Percentiles rank a stretch among this genome's conserved stretches.
Evolutionary conservation across 2,113 vertebrate species (phyloP).

Genomic region (Paramisgurnus dabryanus): DNA sequence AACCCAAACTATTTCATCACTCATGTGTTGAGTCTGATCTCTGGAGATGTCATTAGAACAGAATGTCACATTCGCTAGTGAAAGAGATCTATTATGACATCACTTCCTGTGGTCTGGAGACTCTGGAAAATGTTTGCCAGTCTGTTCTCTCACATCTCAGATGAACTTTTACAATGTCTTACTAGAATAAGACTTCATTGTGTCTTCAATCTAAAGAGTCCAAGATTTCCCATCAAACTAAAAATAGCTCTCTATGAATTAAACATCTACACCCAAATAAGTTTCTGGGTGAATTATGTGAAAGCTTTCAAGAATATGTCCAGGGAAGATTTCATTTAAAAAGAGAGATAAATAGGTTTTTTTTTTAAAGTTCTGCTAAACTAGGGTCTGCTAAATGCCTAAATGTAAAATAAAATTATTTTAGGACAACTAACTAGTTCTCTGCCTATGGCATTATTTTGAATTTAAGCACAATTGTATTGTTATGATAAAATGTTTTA

Average conservation of each 20-base stretch:
- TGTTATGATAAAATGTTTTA: too few relatives aligned
- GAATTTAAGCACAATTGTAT: too few relatives aligned
- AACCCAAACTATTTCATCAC: slow-evolving; percentile 16
- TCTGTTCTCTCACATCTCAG: neutral
- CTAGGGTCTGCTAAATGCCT: too few relatives aligned
- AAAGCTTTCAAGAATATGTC: neutral
- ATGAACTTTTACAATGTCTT: neutral
- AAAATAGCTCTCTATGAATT: neutral
- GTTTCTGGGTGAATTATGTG: too few relatives aligned
- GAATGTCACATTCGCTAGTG: slow-evolving; percentile 51
- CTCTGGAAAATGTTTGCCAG: slow-evolving; percentile 51
- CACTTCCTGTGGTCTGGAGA: slow-evolving; percentile 53
- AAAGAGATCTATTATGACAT: slow-evolving; percentile 55
- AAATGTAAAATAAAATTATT: neutral
- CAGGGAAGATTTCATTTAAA: too few relatives aligned
- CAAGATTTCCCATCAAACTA: neutral
- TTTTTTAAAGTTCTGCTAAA: too few relatives aligned
- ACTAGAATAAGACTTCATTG: neutral
- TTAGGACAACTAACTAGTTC: neutral
- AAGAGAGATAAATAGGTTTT: neutral
- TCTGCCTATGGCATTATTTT: too few relatives aligned
- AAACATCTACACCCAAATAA: neutral
- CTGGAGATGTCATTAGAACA: slow-evolving; percentile 43
- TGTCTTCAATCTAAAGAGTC: neutral
- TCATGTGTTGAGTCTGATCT: slow-evolving; percentile 27